Evolutionary conservation across 1,140 invertebrate genomes (phyloP), one percentile per base, ranked within the genome.

Genomic region (Tetragonula clypearis): DNA sequence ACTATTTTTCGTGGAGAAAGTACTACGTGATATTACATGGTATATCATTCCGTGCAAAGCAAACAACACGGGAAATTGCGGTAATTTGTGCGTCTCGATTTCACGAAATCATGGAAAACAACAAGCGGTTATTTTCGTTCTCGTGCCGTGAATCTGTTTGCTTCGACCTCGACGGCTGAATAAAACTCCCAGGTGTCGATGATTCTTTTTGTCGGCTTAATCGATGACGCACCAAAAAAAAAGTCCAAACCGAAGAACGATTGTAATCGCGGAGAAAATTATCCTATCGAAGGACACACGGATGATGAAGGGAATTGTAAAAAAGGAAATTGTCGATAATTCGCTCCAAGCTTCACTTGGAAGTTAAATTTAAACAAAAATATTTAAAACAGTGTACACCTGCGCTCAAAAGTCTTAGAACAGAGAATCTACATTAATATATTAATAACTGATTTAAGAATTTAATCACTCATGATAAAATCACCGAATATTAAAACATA

Each of bases 211-310:
- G 35, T n/a, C 15, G 4, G 17, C 0, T 15, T 26, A 55, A 58
- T 26, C 62, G 81, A 56, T 30, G 81, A 77, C 74, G 69, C 35
- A 55, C 35, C 58, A 55, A n/a, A 12, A 35, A 35, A 35, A 4
- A 79, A 35, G 35, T 35, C 35, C 35, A 26, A 65, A 74, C 35
- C 26, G 14, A 1, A 21, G 19, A 56, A 30, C 56, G n/a, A 58
- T 23, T 26, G 9, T 82, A 35, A 79, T 77, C 55, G 41, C n/a
- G 55, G 76, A 79, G 77, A 35, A 62, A 88, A 88, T 87, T 82
- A 82, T 87, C 23, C 23, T 69, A 5, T 66, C 82, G 87, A 88
- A 88, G 87, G 87, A 85, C 87, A 19, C 87, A 17, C 15, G 2
- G 2, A 15, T 30, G 55, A 76, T 82, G 76, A 77, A 58, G 74